Evolutionary conservation across 2,888 invertebrate genomes (phyloP).

Genomic region (Proisotoma minuta): DNA sequence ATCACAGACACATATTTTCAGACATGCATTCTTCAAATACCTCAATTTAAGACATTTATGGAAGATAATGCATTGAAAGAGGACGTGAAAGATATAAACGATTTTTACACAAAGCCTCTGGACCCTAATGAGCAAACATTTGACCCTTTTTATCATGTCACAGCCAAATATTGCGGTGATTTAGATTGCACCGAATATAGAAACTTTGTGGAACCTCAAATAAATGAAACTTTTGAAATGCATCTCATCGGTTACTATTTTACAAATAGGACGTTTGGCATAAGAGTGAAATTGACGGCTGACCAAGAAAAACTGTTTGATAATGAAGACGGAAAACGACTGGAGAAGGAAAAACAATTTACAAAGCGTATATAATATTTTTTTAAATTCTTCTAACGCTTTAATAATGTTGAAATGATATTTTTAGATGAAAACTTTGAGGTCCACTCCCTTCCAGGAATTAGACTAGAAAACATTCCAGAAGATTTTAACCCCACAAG

Average conservation of each 20-base stretch:
- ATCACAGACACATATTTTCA: slow-evolving; percentile 11
- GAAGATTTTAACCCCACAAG: slow-evolving; percentile 31
- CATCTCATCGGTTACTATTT: slow-evolving; percentile 25
- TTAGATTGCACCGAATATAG: slow-evolving; percentile 16
- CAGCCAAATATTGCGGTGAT: slow-evolving; percentile 28
- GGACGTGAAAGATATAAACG: background rate
- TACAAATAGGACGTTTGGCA: slow-evolving; percentile 27
- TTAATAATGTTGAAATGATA: no score
- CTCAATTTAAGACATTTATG: slow-evolving; percentile 11
- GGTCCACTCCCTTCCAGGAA: background rate
- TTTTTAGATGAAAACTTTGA: background rate
- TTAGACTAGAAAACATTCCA: slow-evolving; percentile 1
- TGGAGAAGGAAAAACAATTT: no score
- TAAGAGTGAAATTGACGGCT: slow-evolving; percentile 23
- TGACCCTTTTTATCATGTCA: slow-evolving; percentile 31
- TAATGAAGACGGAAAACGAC: background rate
- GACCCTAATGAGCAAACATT: slow-evolving; percentile 27
- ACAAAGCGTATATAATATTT: no score
- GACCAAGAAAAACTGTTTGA: slow-evolving; percentile 19
- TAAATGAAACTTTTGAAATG: slow-evolving; percentile 19
- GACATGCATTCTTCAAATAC: background rate
- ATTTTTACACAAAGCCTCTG: slow-evolving; percentile 23
- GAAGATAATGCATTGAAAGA: background rate
- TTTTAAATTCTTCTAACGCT: no score
- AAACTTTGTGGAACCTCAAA: background rate